A percentile compares a stretch with the other conserved stretches of the same genome.
These are phyloP conservation scores for Eptesicus fuscus DNA, from an alignment of 2,113 vertebrate genomes.

Conservation along the genomic window DNA sequence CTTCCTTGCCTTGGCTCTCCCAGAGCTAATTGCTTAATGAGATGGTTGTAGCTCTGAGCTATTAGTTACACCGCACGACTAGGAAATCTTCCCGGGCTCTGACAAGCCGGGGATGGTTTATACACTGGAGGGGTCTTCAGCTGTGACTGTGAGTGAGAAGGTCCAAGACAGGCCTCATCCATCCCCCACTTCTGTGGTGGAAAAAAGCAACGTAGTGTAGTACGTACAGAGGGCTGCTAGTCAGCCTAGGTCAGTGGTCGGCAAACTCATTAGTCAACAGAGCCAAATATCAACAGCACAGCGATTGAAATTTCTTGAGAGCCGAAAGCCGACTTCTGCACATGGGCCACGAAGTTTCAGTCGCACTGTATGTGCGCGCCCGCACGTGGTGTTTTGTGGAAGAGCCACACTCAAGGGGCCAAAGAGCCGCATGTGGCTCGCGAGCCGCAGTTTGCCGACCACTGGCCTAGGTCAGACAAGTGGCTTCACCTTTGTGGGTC, in stretches of 20 bases:
- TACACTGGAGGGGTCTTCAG: background rate
- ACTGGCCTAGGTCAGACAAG: too few relatives aligned
- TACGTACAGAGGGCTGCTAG: background rate
- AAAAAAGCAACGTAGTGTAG: background rate
- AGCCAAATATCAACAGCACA: too few relatives aligned
- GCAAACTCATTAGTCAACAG: too few relatives aligned
- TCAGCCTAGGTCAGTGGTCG: background rate
- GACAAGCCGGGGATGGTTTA: fast-evolving
- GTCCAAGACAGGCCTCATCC: background rate
- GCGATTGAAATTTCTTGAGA: too few relatives aligned
- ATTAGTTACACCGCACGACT: background rate
- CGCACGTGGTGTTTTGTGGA: too few relatives aligned
- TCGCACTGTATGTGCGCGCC: too few relatives aligned
- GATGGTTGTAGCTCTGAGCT: background rate
- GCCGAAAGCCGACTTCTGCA: too few relatives aligned
- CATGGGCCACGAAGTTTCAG: too few relatives aligned
- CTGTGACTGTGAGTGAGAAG: background rate
- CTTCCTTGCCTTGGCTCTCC: background rate
- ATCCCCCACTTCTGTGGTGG: background rate
- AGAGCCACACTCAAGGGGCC: too few relatives aligned
- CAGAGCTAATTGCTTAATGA: conserved; percentile 53
- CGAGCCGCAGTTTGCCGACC: too few relatives aligned
- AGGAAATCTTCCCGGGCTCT: background rate
- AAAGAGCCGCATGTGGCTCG: too few relatives aligned
- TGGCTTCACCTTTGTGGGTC: background rate